Base-by-base conservation (phyloP, 2,797 vertebrate species). In the Orientallactaga sibirica region DNA sequence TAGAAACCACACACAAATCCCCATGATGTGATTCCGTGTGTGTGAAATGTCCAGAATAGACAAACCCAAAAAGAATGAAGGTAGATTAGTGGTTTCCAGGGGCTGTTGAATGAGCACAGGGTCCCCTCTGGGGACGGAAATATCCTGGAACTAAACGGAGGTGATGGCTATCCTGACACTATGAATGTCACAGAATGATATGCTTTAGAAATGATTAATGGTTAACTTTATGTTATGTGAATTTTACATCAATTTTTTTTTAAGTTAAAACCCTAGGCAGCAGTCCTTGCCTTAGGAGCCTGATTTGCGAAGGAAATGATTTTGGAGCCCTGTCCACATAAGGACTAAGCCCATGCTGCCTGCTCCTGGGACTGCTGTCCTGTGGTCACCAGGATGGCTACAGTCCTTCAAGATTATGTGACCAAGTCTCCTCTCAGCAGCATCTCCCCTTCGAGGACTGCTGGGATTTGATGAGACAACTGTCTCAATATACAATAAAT, bases 241-340 rank as follows among this genome's bases (percentile, higher is more conserved):
- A 41, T 86, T 86, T 91, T 80, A 86, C 33, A 19, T 93, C 18
- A 20, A 61, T 79, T 79, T 62, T 33, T 58, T 10, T 86, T 62
- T 48, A 43, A 66, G 48, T 48, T 48, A 48, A 48, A 43, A 61
- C 12, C 78, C 20, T 73, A 70, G 78, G 79, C 77, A 85, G 52
- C 0, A 68, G 67, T 10, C 25, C 43, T 41, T 90, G 88, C 9
- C 29, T 41, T 73, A n/a, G 3, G 27, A 73, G 83, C 3, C 86
- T 48, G 14, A 33, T 10, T 29, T 24, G 15, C 11, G 64, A 87
- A 19, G 29, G 71, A 68, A 81, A 77, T 3, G 61, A 78, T 19
- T 22, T 52, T 62, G 22, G 41, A 15, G 48, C 15, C 25, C 16
- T 29, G 73, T n/a, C 33, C 70, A 15, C 8, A 5, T 0, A 58